phyloP scores from a whole-genome alignment of 2,888 invertebrate species.

The Acanthoscelides obtectus region DNA sequence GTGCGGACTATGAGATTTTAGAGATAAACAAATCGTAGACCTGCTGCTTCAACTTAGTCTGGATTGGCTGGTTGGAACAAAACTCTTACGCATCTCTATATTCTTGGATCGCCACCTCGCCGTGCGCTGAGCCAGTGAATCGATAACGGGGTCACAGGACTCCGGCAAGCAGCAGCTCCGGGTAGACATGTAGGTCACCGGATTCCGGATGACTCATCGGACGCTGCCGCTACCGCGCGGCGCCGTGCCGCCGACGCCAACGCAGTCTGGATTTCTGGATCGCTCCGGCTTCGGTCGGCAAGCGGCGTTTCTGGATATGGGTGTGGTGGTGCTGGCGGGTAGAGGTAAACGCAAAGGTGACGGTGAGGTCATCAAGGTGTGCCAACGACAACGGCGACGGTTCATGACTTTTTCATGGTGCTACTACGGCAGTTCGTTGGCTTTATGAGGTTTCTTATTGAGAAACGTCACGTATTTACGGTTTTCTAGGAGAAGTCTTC shows the following conservation, averaged over 20 bases:
- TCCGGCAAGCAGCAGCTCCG: conserved; percentile 23
- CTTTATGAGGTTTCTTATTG: no score
- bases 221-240: no score
- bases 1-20: no score
- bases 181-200: conserved; percentile 25
- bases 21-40: no score
- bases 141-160: conserved; percentile 36
- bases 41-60: no score
- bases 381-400: no score
- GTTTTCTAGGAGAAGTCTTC: no score
- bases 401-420: not conserved
- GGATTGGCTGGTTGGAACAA: no score
- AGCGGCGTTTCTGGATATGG: not conserved
- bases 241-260: not conserved
- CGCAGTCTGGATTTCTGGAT: not conserved
- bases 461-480: no score
- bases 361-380: not conserved
- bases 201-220: conserved; percentile 4
- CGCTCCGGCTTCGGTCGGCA: not conserved
- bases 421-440: not conserved
- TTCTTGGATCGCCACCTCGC: not conserved
- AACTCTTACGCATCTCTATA: not conserved
- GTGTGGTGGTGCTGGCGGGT: not conserved
- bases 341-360: not conserved
- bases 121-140: conserved; percentile 15